Evolutionary conservation across 2,113 vertebrate species (phyloP), one percentile per base, ranked within the genome.

Genomic region (Coreoperca whiteheadi): DNA sequence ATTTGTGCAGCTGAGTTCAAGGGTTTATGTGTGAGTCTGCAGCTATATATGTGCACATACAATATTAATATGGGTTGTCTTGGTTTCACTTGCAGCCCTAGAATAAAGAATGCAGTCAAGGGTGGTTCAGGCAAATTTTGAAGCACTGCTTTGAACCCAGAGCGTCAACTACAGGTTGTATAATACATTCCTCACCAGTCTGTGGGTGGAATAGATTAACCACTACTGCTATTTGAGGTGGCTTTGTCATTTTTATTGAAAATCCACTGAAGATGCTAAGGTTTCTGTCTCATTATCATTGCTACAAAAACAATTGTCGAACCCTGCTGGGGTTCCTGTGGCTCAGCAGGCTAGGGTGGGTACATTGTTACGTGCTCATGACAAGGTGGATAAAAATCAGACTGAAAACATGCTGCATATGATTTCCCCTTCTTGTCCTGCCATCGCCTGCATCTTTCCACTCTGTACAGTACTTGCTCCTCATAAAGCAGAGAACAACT

Each of bases 201-300:
- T 86, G 92, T 85, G 91, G 91, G 92, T 82, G 91, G 91, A 93
- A 93, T 93, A 89, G 82, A 92, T 92, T 88, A 91, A 50, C 39
- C 72, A 77, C 56, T 53, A 20, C 65, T 64, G 77, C 77, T 78
- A 70, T 74, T 57, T 50, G 37, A 87, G 77, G 81, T 87, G 79
- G 61, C 85, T 86, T 87, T 91, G 87, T 89, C 83, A 82, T 88
- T 84, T 82, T 77, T 74, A 60, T 78, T 87, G 23, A 84, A 83
- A 30, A 74, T 63, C 21, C 32, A 72, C 61, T 70, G 30, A 83
- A 85, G 80, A 90, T 82, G 70, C 85, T 77, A 77, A 60, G 56
- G 65, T 84, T 89, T 83, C 74, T 71, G 65, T 86, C 82, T 92
- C 80, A 89, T 88, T 91, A 83, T 82, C 69, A 82, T 72, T 51